A percentile compares a stretch with the other conserved stretches of the same genome.
phyloP scores from a whole-genome alignment of 2,888 invertebrate species.

The Tridacna gigas region DNA sequence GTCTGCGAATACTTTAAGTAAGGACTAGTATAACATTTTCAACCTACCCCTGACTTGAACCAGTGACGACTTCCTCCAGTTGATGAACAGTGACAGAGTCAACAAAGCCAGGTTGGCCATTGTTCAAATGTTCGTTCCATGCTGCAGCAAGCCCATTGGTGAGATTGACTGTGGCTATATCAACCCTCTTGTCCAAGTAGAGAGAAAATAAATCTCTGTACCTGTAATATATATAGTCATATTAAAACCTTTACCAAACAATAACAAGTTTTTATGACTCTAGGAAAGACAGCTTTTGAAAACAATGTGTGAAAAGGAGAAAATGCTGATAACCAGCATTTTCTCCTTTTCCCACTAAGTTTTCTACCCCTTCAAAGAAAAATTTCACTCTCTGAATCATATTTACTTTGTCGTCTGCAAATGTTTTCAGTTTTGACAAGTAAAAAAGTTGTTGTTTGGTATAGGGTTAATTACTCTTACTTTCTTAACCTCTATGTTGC shows the following conservation, averaged over 20 bases:
- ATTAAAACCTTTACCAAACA: neutral
- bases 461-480: neutral
- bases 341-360: neutral
- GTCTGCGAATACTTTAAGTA: too few relatives aligned
- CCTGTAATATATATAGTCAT: slow-evolving; percentile 31
- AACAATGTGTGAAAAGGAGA: neutral
- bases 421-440: too few relatives aligned
- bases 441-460: neutral
- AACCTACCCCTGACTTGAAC: too few relatives aligned
- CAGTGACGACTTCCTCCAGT: slow-evolving; percentile 56
- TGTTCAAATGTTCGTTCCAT: slow-evolving; percentile 55
- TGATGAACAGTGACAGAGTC: slow-evolving; percentile 9
- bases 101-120: slow-evolving; percentile 6
- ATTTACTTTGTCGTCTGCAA: too few relatives aligned
- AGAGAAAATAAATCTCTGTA: slow-evolving; percentile 58
- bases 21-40: too few relatives aligned
- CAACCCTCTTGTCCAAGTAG: slow-evolving; percentile 41
- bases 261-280: neutral
- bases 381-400: too few relatives aligned
- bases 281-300: neutral
- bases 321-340: neutral
- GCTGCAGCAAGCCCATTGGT: slow-evolving; percentile 46
- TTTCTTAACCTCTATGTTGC: too few relatives aligned
- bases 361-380: too few relatives aligned
- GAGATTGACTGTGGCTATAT: slow-evolving; percentile 21